Base-by-base conservation (phyloP, 2,888 invertebrate genomes). In the Phytoseiulus persimilis region DNA sequence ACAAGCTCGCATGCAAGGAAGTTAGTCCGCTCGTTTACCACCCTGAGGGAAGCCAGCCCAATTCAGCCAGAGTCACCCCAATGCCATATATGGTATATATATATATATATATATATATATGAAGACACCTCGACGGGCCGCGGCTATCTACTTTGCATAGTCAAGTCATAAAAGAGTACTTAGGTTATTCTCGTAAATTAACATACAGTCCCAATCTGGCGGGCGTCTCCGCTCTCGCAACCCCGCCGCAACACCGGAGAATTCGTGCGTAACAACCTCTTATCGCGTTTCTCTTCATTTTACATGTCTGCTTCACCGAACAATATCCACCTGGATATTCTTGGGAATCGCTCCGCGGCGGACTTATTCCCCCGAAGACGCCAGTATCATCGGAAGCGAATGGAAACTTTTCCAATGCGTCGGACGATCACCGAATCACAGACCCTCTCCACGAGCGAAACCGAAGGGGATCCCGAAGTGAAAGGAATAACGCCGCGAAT, bases 121-220 rank as follows among this genome's bases (percentile, higher is more conserved):
- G 65, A 65, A 65, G 65, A 65, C 65, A 65, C 65, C 65, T 65
- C 65, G 28, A 65, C 65, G 23, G 65, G 65, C 65, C 65, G 65
- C 65, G 65, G 65, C 87, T 11, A 87, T 87, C 87, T 87, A 28
- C 87, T 87, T 87, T 87, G 87, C 87, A 87, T 87, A 87, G 87
- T 45, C 45, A 87, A 87, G 87, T 87, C 87, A 87, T 87, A 87
- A 87, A 87, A 87, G 87, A 45, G 87, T 87, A 87, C 32, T 87
- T 87, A 87, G 33, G 87, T 87, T 87, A 87, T 87, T 87, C 45
- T 87, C 87, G 87, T 87, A 87, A 87, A 87, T 87, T 87, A 87
- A 87, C 87, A 87, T 87, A 87, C 87, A 87, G 87, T 87, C 5
- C 87, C 87, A 87, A 87, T 87, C 87, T 32, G 87, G 32, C 87